A percentile compares a stretch with the other conserved stretches of the same genome.
phyloP scores from a whole-genome alignment of 2,113 vertebrate species.

The Crotalus viridis region DNA sequence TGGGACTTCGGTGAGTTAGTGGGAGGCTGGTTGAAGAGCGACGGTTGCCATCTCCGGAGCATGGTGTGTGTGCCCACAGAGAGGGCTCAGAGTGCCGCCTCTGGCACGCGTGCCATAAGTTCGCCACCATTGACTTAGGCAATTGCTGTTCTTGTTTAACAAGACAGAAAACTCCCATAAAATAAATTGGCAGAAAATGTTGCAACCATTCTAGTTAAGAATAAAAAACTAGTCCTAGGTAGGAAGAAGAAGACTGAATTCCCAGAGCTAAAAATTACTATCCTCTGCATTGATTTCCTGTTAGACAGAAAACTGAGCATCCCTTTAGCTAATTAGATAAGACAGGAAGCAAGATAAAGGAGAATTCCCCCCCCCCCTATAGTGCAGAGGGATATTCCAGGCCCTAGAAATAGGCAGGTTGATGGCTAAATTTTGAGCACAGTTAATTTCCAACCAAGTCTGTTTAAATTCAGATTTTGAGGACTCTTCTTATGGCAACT shows the following conservation, averaged over 20 bases:
- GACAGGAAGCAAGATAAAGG: neutral
- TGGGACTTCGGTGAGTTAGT: too few relatives aligned
- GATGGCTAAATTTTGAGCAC: neutral
- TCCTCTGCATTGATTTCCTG: neutral
- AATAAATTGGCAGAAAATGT: neutral
- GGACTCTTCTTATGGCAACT: conserved; percentile 1
- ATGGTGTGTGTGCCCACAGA: too few relatives aligned
- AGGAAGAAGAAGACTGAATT: neutral
- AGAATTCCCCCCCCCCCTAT: neutral
- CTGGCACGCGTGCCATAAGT: too few relatives aligned
- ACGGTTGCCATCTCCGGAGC: too few relatives aligned
- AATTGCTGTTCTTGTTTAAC: neutral
- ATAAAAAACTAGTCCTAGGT: neutral
- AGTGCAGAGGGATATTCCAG: neutral
- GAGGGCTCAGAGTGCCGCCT: too few relatives aligned
- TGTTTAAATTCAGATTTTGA: conserved; percentile 9
- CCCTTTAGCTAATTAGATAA: neutral
- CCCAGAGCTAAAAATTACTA: neutral
- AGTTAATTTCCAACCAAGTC: neutral
- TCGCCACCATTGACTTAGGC: neutral
- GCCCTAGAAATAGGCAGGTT: neutral
- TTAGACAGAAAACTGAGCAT: neutral
- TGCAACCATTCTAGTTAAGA: neutral
- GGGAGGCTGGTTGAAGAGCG: too few relatives aligned
- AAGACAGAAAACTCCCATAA: neutral